A percentile compares a stretch with the other conserved stretches of the same genome.
These are phyloP conservation scores for Mythimna vitellina DNA, from an alignment of 2,888 invertebrate species.

Conservation along the genomic window DNA sequence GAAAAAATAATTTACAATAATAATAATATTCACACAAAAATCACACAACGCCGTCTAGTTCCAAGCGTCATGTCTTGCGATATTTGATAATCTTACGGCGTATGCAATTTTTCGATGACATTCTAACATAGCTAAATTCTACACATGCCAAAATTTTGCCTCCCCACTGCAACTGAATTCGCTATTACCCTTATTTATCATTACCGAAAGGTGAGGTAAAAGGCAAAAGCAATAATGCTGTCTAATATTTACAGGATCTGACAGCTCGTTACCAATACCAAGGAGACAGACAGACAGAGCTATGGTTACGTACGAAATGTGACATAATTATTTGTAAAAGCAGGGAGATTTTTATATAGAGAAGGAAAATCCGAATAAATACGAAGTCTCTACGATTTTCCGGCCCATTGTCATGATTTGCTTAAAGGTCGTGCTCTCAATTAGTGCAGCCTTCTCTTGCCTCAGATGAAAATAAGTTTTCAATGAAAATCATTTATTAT, in stretches of 20 bases:
- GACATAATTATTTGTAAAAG: constrained; percentile 26
- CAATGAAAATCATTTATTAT: too few relatives aligned
- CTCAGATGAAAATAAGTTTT: not conserved
- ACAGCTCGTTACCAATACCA: constrained; percentile 25
- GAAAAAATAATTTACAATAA: too few relatives aligned
- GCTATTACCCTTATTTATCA: not conserved
- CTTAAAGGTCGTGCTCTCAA: constrained; percentile 47
- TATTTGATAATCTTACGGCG: too few relatives aligned
- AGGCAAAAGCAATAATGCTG: constrained; percentile 29
- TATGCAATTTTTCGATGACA: too few relatives aligned
- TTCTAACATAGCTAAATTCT: too few relatives aligned
- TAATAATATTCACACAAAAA: too few relatives aligned
- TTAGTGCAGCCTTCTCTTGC: constrained; percentile 32
- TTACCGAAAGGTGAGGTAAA: constrained; percentile 4
- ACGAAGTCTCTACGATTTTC: constrained; percentile 14
- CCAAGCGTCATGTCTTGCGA: too few relatives aligned
- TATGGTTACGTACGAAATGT: constrained; percentile 12
- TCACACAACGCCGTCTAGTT: too few relatives aligned
- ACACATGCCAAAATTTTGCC: too few relatives aligned
- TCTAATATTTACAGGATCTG: constrained; percentile 10
- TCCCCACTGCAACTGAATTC: too few relatives aligned
- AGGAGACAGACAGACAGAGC: not conserved
- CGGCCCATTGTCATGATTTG: constrained; percentile 26
- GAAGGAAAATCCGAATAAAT: constrained; percentile 15
- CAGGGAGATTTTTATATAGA: constrained; percentile 6